Percentiles rank a stretch among this genome's conserved stretches.
Conservation (phyloP, 2,113 vertebrate species). For the Limnothrissa miodon region DNA sequence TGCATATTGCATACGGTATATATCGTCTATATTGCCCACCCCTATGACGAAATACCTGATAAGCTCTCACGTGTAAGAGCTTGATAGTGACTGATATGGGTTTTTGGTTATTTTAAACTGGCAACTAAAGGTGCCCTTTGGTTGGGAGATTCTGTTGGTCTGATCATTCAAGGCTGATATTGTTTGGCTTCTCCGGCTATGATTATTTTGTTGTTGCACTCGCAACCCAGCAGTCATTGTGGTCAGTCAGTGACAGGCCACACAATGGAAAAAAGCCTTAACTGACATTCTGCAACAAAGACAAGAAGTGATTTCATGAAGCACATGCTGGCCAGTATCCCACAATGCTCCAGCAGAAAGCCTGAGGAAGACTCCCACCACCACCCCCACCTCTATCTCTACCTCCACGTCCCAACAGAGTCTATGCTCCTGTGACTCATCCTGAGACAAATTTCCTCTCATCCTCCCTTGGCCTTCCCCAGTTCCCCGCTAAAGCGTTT, state of each 20-base stretch:
- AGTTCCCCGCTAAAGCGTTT: not conserved
- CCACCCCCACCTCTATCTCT: not conserved
- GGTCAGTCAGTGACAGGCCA: not conserved
- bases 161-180: not conserved
- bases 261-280: not conserved
- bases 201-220: not conserved
- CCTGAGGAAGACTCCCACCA: conserved; percentile 22
- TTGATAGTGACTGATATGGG: not conserved
- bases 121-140: too few species aligned
- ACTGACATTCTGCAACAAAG: not conserved
- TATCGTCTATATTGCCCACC: too few species aligned
- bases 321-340: not conserved
- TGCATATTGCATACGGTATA: too few species aligned
- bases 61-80: not conserved
- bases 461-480: not conserved
- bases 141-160: too few species aligned
- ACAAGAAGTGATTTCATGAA: not conserved
- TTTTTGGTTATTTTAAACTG: not conserved
- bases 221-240: not conserved
- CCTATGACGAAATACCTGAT: not conserved
- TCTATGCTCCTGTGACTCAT: conserved; percentile 35
- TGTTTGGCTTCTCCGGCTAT: not conserved
- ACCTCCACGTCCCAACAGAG: not conserved
- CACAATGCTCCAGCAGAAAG: conserved; percentile 21
- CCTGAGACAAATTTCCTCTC: conserved; percentile 21